Conservation (phyloP, 2,888 invertebrate species). For the Macaria notata region DNA sequence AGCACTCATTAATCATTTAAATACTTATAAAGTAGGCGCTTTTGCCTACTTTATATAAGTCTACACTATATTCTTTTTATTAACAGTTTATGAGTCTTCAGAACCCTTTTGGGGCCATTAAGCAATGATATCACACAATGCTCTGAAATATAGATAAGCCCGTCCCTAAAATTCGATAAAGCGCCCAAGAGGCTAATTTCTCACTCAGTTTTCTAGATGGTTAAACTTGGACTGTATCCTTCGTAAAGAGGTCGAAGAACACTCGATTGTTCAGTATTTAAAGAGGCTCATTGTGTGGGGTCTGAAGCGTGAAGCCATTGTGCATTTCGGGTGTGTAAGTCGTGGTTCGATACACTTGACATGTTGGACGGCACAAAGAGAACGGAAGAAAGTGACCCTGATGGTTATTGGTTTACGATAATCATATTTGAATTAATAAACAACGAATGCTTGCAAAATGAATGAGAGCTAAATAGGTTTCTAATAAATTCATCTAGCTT, state of each 20-base stretch:
- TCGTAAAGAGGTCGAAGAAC: constrained; percentile 13
- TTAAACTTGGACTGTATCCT: constrained; percentile 7
- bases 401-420: constrained; percentile 12
- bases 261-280: constrained; percentile 10
- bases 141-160: constrained; percentile 9
- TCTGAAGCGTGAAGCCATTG: constrained; percentile 41
- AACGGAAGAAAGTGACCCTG: constrained; percentile 33
- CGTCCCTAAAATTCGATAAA: constrained; percentile 4
- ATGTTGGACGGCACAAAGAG: constrained; percentile 27
- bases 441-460: too few relatives aligned
- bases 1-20: too few relatives aligned
- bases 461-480: too few relatives aligned
- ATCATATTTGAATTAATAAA: too few relatives aligned
- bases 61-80: too few relatives aligned
- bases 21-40: too few relatives aligned
- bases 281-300: constrained; percentile 28
- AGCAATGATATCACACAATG: constrained; percentile 7
- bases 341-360: constrained; percentile 42
- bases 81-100: background rate
- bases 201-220: constrained; percentile 13
- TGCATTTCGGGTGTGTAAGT: constrained; percentile 40
- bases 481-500: too few relatives aligned
- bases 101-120: constrained; percentile 15
- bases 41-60: too few relatives aligned
- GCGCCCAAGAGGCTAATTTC: constrained; percentile 6